These are phyloP conservation scores for Pomatostomus ruficeps DNA, from an alignment of 2,113 vertebrate genomes.

Conservation along the genomic window DNA sequence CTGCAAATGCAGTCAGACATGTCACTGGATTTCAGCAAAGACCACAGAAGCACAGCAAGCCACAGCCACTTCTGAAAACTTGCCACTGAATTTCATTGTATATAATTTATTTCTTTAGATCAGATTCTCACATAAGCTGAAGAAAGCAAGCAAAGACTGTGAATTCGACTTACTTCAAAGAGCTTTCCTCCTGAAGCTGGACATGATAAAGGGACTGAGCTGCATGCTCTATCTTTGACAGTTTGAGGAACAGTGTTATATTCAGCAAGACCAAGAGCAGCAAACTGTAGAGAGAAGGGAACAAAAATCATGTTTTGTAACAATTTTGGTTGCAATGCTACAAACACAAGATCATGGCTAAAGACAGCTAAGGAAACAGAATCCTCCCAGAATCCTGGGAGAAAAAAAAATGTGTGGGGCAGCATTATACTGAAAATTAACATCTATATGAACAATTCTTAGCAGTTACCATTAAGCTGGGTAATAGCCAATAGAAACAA, in stretches of 20 bases:
- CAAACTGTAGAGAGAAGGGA: constrained; percentile 70
- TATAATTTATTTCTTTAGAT: background rate
- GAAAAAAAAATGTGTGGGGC: background rate
- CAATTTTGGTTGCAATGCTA: background rate
- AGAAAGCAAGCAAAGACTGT: background rate
- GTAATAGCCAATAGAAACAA: background rate
- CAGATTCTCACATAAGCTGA: background rate
- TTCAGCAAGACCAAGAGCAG: constrained; percentile 88
- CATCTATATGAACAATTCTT: background rate
- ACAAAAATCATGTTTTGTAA: background rate
- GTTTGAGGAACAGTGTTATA: constrained; percentile 87
- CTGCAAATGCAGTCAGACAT: background rate
- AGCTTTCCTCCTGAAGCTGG: constrained; percentile 74
- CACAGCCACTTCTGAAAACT: background rate
- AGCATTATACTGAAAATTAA: background rate
- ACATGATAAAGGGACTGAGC: constrained; percentile 83
- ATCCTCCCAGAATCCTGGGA: background rate
- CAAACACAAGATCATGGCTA: background rate
- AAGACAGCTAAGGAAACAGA: background rate
- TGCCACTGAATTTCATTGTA: background rate
- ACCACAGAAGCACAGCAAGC: background rate
- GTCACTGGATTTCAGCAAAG: background rate
- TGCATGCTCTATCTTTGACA: constrained; percentile 91
- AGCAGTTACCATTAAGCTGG: background rate
- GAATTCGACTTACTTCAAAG: constrained; percentile 67